phyloP scores from a whole-genome alignment of 2,113 vertebrate genomes.

The Cygnus atratus region DNA sequence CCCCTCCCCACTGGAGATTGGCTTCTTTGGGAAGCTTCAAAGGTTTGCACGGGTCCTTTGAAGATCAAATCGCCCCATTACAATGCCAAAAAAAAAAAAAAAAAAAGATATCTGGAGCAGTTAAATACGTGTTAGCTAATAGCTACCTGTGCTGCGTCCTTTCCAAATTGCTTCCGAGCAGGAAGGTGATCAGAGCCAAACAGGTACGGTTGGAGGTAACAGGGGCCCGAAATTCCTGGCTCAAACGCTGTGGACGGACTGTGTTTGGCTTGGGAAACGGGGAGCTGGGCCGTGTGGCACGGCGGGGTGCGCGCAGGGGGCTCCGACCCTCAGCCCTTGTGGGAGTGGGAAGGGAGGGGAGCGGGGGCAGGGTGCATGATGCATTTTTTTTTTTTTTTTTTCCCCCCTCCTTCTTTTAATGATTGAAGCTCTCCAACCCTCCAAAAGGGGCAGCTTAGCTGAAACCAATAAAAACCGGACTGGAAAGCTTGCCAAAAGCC shows the following conservation, averaged over 20 bases:
- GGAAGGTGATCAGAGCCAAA: background rate
- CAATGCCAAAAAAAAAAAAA: slow-evolving; percentile 21
- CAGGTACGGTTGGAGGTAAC: background rate
- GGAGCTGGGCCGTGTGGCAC: background rate
- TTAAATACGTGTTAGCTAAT: slow-evolving; percentile 59
- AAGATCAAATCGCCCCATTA: slow-evolving; percentile 70
- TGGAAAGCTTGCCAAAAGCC: slow-evolving; percentile 74
- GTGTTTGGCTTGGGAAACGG: background rate
- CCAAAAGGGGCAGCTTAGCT: slow-evolving; percentile 76
- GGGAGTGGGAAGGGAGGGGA: background rate
- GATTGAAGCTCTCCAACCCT: slow-evolving; percentile 69
- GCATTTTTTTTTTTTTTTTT: background rate
- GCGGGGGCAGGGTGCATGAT: background rate
- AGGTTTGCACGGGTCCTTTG: slow-evolving; percentile 68
- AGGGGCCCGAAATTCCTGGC: background rate
- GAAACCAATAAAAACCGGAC: slow-evolving; percentile 79
- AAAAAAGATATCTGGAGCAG: slow-evolving; percentile 14
- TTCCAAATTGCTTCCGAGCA: slow-evolving; percentile 51
- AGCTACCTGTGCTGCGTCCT: slow-evolving; percentile 40
- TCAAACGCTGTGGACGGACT: background rate
- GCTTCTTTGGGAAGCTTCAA: slow-evolving; percentile 62
- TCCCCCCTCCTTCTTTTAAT: background rate
- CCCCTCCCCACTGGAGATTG: slow-evolving; percentile 37
- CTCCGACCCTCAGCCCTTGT: fast-evolving
- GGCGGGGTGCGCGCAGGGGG: background rate